Percentiles rank a stretch among this genome's conserved stretches.
phyloP scores from a whole-genome alignment of 2,888 invertebrate genomes.

The Leistus spinibarbis region DNA sequence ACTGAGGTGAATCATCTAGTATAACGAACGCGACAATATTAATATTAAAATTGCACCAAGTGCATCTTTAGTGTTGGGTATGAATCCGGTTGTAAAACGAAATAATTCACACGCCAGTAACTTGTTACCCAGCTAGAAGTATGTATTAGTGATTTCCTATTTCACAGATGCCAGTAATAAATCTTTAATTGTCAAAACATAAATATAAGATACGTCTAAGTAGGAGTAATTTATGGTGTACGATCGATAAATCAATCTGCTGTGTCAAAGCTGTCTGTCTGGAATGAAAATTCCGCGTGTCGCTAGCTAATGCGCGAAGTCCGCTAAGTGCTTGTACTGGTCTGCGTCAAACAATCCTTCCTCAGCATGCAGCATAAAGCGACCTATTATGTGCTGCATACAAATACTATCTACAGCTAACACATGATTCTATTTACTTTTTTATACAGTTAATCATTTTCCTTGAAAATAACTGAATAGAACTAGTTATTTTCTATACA shows the following conservation, averaged over 20 bases:
- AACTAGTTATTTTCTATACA: not conserved
- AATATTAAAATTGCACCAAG: too few species aligned
- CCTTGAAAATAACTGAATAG: not conserved
- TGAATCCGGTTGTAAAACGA: not conserved
- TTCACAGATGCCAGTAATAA: constrained; percentile 1
- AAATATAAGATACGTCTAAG: constrained; percentile 8
- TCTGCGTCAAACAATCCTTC: not conserved
- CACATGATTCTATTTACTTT: not conserved
- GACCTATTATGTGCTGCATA: not conserved
- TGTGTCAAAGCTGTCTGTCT: not conserved
- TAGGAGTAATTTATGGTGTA: constrained; percentile 5
- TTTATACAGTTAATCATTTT: not conserved
- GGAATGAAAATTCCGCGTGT: constrained; percentile 1
- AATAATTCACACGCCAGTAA: not conserved
- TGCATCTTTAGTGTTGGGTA: too few species aligned
- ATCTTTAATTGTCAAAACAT: constrained; percentile 10
- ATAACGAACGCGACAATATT: too few species aligned
- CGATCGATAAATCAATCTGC: constrained; percentile 2
- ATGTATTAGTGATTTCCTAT: not conserved
- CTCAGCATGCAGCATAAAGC: not conserved
- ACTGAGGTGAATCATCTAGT: too few species aligned
- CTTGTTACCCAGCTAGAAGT: not conserved
- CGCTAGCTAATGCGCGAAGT: constrained; percentile 5
- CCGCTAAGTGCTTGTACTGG: not conserved
- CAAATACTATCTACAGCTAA: not conserved